Conservation (phyloP, 2,113 vertebrate species). For the Brachionichthys hirsutus region DNA sequence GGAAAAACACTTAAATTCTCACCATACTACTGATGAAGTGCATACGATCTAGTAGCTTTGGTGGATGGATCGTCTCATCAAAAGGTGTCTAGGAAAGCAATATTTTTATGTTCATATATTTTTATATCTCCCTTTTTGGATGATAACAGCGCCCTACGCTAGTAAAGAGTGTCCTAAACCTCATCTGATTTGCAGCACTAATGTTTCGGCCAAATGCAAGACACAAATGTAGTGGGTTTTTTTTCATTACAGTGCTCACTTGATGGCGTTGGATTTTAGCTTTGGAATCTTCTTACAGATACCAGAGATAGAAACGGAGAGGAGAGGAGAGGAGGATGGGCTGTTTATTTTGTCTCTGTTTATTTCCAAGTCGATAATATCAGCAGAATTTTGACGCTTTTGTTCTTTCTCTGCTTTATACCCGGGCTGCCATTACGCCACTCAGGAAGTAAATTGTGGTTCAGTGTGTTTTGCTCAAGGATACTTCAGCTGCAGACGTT, state of each 20-base stretch:
- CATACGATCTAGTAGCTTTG: neutral
- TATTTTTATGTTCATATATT: neutral
- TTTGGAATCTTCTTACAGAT: slow-evolving; percentile 7
- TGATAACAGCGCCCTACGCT: slow-evolving; percentile 11
- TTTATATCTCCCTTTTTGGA: slow-evolving; percentile 3
- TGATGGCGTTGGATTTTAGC: slow-evolving; percentile 13
- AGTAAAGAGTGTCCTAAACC: slow-evolving; percentile 10
- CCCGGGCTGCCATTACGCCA: no score
- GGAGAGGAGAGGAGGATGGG: neutral
- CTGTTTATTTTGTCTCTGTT: slow-evolving; percentile 30
- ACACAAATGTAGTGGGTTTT: slow-evolving; percentile 29
- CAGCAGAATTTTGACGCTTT: neutral
- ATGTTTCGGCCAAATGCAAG: slow-evolving; percentile 40
- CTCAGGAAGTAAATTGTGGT: no score
- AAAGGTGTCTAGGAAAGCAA: slow-evolving; percentile 12
- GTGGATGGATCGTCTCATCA: neutral
- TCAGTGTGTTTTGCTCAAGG: no score
- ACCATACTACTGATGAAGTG: neutral
- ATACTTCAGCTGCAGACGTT: no score
- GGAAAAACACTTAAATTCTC: slow-evolving; percentile 8
- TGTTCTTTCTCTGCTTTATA: no score
- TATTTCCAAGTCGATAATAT: slow-evolving; percentile 9
- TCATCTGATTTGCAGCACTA: slow-evolving; percentile 44
- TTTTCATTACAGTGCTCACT: slow-evolving; percentile 19
- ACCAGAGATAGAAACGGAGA: slow-evolving; percentile 16